Base-by-base conservation (phyloP, 2,888 invertebrate species). In the Therioaphis trifolii region DNA sequence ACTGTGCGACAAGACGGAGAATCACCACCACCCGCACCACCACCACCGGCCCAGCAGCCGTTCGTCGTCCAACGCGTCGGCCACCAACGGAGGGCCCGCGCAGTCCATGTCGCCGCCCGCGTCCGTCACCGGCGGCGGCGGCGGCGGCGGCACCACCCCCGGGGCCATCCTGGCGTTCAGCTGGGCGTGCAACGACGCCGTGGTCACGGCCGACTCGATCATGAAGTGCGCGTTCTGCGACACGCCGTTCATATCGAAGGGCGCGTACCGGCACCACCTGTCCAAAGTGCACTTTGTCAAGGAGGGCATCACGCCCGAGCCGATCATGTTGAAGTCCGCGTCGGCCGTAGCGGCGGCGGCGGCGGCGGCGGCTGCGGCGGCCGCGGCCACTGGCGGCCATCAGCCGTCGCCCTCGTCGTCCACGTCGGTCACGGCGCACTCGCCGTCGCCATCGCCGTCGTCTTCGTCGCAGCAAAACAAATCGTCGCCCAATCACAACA, bases 191-290 rank as follows among this genome's bases (percentile, higher is more conserved):
- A 96, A 96, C 88, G 96, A 96, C 88, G 96, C 96, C 9, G 94
- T 96, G 4, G 93, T 95, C 88, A 95, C 95, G 0, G 92, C 93
- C 15, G 95, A 96, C 88, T 94, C 95, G 43, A 94, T 96, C 85
- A 96, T 97, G 93, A 97, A 97, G 89, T 97, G 97, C 89, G 96
- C 96, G 80, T 94, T 96, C 88, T 97, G 97, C 90, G 97, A 97
- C 89, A 96, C 96, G 35, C 96, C 96, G 40, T 98, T 98, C 89
- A 96, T 96, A 86, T 97, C 98, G 61, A 98, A 97, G 90, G 98
- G 97, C 80, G 97, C 98, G 15, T 98, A 97, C 89, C 92, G 98
- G 87, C 98, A 98, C 89, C 98, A 98, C 88, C 90, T 98, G 87
- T 97, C 96, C 72, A 97, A 97, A 90, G 96, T 96, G 93, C 97